These are phyloP conservation scores for Setophaga coronata DNA, from an alignment of 2,113 vertebrate species.

Conservation along the genomic window DNA sequence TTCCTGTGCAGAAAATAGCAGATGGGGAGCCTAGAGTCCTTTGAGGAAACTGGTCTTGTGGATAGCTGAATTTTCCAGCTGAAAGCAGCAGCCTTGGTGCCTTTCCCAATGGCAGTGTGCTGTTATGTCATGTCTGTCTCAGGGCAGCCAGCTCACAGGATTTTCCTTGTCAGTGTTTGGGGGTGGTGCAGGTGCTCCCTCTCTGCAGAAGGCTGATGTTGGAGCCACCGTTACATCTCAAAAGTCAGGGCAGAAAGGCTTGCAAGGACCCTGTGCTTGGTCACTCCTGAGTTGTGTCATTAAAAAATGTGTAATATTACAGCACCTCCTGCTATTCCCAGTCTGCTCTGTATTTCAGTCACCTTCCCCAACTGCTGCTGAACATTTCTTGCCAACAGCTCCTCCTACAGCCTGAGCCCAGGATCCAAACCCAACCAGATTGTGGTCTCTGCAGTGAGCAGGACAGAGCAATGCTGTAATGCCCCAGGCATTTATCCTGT, in stretches of 20 bases:
- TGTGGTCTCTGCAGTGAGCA: background rate
- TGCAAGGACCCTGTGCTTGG: background rate
- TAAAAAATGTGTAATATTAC: background rate
- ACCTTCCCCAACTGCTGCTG: background rate
- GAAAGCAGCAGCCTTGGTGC: background rate
- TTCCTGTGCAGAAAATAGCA: background rate
- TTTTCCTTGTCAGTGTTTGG: slow-evolving; percentile 10
- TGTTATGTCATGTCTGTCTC: background rate
- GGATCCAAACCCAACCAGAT: background rate
- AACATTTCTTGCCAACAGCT: background rate
- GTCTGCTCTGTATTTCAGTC: background rate
- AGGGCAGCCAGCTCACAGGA: background rate
- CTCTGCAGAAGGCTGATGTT: background rate
- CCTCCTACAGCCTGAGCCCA: background rate
- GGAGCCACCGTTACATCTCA: background rate
- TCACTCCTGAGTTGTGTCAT: background rate
- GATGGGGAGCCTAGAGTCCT: background rate
- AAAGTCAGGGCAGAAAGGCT: background rate
- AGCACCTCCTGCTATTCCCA: background rate
- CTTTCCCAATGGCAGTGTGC: background rate
- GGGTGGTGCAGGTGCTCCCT: background rate
- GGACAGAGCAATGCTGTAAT: background rate
- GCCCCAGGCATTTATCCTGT: background rate
- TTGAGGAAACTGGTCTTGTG: background rate
- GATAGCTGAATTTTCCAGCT: background rate